Base-by-base conservation (phyloP, 2,113 vertebrate genomes). In the Catagonus wagneri region DNA sequence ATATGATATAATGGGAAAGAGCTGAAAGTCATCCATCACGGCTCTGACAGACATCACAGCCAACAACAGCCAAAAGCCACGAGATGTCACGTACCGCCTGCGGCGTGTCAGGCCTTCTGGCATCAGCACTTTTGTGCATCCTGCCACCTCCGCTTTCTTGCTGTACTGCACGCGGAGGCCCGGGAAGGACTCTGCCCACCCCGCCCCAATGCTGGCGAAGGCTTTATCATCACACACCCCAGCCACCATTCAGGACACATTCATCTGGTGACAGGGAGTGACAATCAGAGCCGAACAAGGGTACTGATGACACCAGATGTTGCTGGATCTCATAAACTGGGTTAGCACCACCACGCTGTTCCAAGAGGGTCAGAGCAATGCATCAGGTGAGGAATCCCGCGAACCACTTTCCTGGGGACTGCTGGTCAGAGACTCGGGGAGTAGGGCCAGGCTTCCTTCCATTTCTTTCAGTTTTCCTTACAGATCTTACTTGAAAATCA, bases 1-100 rank as follows among this genome's bases (percentile, higher is more conserved):
- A 99, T 99, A 99, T 99, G 98, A 98, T 98, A 98, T 98, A 98
- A 99, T 99, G 98, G 99, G 97, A 98, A 98, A 44, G 97, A 99
- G 98, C 98, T 98, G 98, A 99, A 99, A 98, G 98, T 98, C 98
- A 99, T 99, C 99, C 99, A 99, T 99, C 99, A 99, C 98, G 97
- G 94, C 8, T 9, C 97, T 98, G 99, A 98, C 99, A 99, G 96
- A 98, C 99, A 99, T 99, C 98, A 98, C 99, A 98, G 96, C 98
- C 98, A 98, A 99, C 99, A 99, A 98, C 98, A 98, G 98, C 98
- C 98, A 94, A 96, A 96, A 99, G 98, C 98, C 98, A 97, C 93
- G 96, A 97, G 98, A 98, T 98, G 99, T 99, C 98, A 98, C 96
- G 14, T 44, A 97, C 98, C 96, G 90, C 99, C 99, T 89, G 97